phyloP scores from a whole-genome alignment of 2,113 vertebrate genomes.

The Ptilorrhoa leucosticta region DNA sequence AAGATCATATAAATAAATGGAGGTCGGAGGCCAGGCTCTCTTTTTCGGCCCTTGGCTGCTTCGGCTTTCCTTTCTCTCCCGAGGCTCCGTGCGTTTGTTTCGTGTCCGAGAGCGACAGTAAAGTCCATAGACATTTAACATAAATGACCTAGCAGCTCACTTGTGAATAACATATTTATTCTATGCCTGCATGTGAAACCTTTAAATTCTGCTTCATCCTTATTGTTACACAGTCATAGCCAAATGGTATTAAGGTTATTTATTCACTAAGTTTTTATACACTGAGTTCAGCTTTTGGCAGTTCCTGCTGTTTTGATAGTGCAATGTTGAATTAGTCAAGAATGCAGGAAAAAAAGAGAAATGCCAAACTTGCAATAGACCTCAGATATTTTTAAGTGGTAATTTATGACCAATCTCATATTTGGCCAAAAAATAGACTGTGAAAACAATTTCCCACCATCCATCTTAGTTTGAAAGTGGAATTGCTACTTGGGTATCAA shows the following conservation, averaged over 20 bases:
- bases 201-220: neutral
- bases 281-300: neutral
- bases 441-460: neutral
- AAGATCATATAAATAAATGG: too few relatives aligned
- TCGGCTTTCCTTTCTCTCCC: too few relatives aligned
- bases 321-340: neutral
- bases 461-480: neutral
- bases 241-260: neutral
- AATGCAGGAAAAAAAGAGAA: neutral
- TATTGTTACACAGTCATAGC: neutral
- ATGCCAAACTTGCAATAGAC: neutral
- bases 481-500: neutral
- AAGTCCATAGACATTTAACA: neutral
- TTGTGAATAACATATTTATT: neutral
- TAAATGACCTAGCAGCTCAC: neutral
- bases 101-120: too few relatives aligned
- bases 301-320: neutral
- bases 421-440: neutral
- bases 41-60: too few relatives aligned
- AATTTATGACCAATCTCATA: neutral
- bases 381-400: neutral
- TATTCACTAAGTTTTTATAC: neutral
- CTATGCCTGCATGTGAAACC: neutral
- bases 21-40: too few relatives aligned
- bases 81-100: too few relatives aligned